phyloP scores from a whole-genome alignment of 2,113 vertebrate species.

The Tachysurus vachellii region DNA sequence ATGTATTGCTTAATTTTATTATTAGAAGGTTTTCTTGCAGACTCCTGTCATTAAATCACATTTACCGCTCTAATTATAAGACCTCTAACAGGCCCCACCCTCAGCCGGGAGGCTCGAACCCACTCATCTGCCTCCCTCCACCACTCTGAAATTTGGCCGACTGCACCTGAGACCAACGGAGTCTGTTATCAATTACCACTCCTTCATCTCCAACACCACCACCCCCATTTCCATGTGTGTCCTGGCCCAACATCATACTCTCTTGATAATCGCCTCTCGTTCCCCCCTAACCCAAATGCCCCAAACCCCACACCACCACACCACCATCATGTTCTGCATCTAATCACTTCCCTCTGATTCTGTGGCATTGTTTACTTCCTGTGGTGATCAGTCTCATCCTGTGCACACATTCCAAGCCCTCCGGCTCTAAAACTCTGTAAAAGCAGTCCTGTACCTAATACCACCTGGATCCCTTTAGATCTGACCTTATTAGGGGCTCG shows the following conservation, averaged over 20 bases:
- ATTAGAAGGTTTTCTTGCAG: constrained; percentile 51
- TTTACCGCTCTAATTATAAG: constrained; percentile 67
- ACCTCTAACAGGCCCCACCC: constrained; percentile 41
- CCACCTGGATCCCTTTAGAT: constrained; percentile 34
- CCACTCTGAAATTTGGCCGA: constrained; percentile 28
- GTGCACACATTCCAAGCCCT: constrained; percentile 47
- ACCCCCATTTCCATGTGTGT: constrained; percentile 29
- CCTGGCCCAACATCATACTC: constrained; percentile 49
- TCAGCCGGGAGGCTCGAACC: constrained; percentile 30
- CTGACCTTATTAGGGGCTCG: constrained; percentile 27
- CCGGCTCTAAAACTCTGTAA: constrained; percentile 40
- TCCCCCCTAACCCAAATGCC: not conserved
- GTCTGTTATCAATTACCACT: constrained; percentile 65
- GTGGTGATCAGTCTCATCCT: constrained; percentile 55
- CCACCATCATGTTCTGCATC: constrained; percentile 26
- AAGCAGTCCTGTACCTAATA: constrained; percentile 49
- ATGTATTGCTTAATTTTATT: constrained; percentile 59
- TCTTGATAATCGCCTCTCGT: constrained; percentile 54
- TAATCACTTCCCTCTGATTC: constrained; percentile 55
- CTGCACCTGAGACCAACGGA: constrained; percentile 62
- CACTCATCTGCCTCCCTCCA: constrained; percentile 45
- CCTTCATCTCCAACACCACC: constrained; percentile 43
- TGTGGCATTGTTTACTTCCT: constrained; percentile 64
- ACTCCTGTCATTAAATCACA: constrained; percentile 57
- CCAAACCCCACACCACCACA: not conserved